Evolutionary conservation across 2,797 vertebrate genomes (phyloP).

Genomic region (Harpagifer antarcticus): DNA sequence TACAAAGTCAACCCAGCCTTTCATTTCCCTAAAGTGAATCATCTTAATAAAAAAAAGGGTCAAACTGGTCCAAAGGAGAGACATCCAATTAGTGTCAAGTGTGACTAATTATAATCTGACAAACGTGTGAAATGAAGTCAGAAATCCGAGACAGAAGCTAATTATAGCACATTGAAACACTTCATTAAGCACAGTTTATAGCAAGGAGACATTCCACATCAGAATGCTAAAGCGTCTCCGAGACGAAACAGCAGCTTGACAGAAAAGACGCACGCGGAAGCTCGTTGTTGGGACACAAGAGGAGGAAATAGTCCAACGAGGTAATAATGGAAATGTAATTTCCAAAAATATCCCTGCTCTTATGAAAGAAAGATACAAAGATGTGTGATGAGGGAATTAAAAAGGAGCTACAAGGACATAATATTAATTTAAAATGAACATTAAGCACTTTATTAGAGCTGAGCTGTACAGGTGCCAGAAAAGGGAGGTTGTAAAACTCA

Average conservation of each 20-base stretch:
- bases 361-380: not conserved
- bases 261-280: slow-evolving; percentile 18
- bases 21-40: slow-evolving; percentile 75
- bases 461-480: slow-evolving; percentile 31
- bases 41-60: slow-evolving; percentile 76
- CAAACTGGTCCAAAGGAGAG: slow-evolving; percentile 79
- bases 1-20: slow-evolving; percentile 69
- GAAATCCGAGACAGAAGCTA: slow-evolving; percentile 82
- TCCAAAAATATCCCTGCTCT: slow-evolving; percentile 27
- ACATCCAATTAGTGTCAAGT: slow-evolving; percentile 86
- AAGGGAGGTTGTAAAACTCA: slow-evolving; percentile 31
- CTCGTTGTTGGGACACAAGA: slow-evolving; percentile 38
- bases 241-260: slow-evolving; percentile 62
- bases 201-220: slow-evolving; percentile 76
- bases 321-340: slow-evolving; percentile 31
- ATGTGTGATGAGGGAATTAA: not conserved
- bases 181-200: slow-evolving; percentile 81
- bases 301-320: slow-evolving; percentile 26
- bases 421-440: slow-evolving; percentile 30
- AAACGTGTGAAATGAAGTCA: slow-evolving; percentile 86
- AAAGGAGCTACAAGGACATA: not conserved
- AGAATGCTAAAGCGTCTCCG: slow-evolving; percentile 58
- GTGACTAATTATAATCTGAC: slow-evolving; percentile 86
- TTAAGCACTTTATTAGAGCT: slow-evolving; percentile 24
- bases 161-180: slow-evolving; percentile 85